A percentile compares a stretch with the other conserved stretches of the same genome.
Evolutionary conservation across 2,888 invertebrate genomes (phyloP).

Genomic region (Sturmia bella): DNA sequence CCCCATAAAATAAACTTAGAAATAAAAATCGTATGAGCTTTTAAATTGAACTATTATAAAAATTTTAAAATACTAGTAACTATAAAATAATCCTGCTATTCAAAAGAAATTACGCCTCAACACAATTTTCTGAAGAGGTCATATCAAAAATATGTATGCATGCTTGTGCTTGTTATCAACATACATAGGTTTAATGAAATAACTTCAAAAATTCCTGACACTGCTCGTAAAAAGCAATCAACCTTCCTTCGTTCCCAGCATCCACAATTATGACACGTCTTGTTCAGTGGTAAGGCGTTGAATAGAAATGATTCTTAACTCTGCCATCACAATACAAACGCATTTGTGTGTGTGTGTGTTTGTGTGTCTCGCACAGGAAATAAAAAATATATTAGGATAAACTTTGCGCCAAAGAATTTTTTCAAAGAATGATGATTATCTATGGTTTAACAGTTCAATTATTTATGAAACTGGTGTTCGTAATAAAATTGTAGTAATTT

Average conservation of each 20-base stretch:
- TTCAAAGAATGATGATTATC: slow-evolving; percentile 7
- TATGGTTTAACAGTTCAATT: background rate
- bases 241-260: too few species aligned
- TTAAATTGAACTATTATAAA: too few species aligned
- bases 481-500: background rate
- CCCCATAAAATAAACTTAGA: too few species aligned
- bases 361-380: slow-evolving; percentile 13
- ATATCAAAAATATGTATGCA: slow-evolving; percentile 22
- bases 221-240: slow-evolving; percentile 9
- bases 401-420: slow-evolving; percentile 27
- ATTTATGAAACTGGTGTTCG: background rate
- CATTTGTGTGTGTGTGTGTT: background rate
- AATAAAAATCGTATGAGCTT: too few species aligned
- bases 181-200: slow-evolving; percentile 62
- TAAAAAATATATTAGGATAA: slow-evolving; percentile 28
- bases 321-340: background rate
- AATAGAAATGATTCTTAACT: slow-evolving; percentile 15
- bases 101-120: too few species aligned
- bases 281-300: background rate
- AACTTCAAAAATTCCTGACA: slow-evolving; percentile 56
- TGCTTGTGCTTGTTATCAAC: slow-evolving; percentile 9
- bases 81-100: too few species aligned
- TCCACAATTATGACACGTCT: slow-evolving; percentile 18
- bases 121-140: slow-evolving; percentile 4
- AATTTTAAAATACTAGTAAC: too few species aligned